phyloP scores from a whole-genome alignment of 1,140 invertebrate species.

The Diorhabda elongata region DNA sequence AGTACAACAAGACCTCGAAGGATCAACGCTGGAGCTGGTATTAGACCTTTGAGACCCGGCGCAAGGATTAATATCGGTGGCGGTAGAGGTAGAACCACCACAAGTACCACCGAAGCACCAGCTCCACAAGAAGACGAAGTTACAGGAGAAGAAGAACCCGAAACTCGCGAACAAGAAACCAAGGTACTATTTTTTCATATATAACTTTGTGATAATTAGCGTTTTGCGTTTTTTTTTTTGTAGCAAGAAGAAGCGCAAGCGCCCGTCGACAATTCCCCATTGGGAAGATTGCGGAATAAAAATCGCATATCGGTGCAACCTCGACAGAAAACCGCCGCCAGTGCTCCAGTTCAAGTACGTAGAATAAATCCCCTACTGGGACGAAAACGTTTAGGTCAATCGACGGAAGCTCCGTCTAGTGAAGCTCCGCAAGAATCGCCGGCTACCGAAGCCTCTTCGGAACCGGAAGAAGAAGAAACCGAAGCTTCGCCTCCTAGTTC shows the following conservation, averaged over 20 bases:
- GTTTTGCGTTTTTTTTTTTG: not conserved
- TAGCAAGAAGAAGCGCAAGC: slow-evolving; percentile 35
- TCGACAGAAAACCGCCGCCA: slow-evolving; percentile 37
- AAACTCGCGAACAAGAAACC: slow-evolving; percentile 50
- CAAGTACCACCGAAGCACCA: slow-evolving; percentile 48
- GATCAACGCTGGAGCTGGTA: slow-evolving; percentile 38
- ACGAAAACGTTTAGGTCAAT: slow-evolving; percentile 35
- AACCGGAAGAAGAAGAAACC: slow-evolving; percentile 48
- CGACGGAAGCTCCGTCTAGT: slow-evolving; percentile 36
- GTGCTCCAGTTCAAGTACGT: slow-evolving; percentile 41
- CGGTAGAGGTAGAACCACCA: slow-evolving; percentile 49
- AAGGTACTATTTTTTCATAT: slow-evolving; percentile 4
- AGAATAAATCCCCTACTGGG: slow-evolving; percentile 39
- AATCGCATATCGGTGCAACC: slow-evolving; percentile 32
- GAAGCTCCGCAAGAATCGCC: slow-evolving; percentile 35
- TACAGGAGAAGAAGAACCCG: slow-evolving; percentile 48
- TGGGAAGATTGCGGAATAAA: slow-evolving; percentile 33
- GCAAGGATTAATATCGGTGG: slow-evolving; percentile 53
- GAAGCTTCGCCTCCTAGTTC: slow-evolving; percentile 47
- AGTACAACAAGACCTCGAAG: slow-evolving; percentile 38
- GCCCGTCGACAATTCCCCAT: slow-evolving; percentile 33
- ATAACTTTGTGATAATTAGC: not conserved
- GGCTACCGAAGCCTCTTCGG: slow-evolving; percentile 24
- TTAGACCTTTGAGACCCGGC: slow-evolving; percentile 54
- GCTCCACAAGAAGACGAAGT: slow-evolving; percentile 39